Conservation (phyloP, 1,140 invertebrate species). For the Drosophila insularis region DNA sequence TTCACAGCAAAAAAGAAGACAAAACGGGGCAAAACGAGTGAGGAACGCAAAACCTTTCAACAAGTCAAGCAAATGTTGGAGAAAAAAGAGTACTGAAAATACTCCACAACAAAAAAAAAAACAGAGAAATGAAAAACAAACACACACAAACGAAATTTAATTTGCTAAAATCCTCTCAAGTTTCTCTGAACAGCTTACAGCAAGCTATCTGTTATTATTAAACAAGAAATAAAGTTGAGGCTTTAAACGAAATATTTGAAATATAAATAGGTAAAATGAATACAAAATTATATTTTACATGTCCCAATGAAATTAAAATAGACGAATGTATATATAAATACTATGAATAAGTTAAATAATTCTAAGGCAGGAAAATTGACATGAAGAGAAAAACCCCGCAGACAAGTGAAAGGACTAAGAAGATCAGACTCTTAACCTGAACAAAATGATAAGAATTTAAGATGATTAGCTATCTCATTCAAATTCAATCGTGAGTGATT, state of each 20-base stretch:
- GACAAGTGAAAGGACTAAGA: too few relatives aligned
- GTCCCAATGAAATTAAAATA: too few relatives aligned
- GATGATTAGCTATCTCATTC: too few relatives aligned
- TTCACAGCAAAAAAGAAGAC: background rate
- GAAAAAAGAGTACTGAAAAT: background rate
- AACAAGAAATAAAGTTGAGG: background rate
- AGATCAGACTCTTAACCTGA: too few relatives aligned
- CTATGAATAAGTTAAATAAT: too few relatives aligned
- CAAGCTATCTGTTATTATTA: background rate
- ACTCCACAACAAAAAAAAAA: background rate
- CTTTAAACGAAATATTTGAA: background rate
- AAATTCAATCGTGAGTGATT: too few relatives aligned
- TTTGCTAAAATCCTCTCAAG: conserved; percentile 8
- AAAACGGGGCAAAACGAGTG: background rate
- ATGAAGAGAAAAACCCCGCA: too few relatives aligned
- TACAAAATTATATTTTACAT: background rate
- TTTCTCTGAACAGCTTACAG: background rate
- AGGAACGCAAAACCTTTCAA: background rate
- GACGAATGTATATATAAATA: too few relatives aligned
- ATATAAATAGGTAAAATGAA: background rate
- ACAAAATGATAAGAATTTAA: too few relatives aligned
- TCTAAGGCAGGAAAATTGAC: too few relatives aligned
- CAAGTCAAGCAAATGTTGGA: conserved; percentile 1
- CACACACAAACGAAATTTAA: conserved; percentile 6
- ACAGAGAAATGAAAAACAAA: background rate